phyloP scores from a whole-genome alignment of 1,140 invertebrate species.

The Trichonephila clavipes region DNA sequence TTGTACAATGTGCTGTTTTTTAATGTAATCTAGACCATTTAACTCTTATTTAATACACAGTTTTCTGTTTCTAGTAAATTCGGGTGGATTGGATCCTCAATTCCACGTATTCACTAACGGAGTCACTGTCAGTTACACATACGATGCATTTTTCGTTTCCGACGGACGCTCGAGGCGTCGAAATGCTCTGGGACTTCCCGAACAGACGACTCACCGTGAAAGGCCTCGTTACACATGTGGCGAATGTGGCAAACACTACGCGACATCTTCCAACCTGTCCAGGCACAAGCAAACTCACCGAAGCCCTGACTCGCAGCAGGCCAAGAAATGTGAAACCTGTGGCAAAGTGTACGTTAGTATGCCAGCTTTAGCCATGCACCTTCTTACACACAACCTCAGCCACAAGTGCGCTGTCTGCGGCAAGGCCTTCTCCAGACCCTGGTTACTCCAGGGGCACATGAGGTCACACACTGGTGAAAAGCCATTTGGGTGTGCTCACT shows the following conservation, averaged over 20 bases:
- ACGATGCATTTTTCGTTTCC: slow-evolving; percentile 96
- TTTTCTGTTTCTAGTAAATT: slow-evolving; percentile 48
- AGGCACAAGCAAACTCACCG: slow-evolving; percentile 98
- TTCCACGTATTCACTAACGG: slow-evolving; percentile 74
- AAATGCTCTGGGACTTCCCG: slow-evolving; percentile 63
- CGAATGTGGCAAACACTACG: slow-evolving; percentile 98
- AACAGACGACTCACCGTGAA: slow-evolving; percentile 78
- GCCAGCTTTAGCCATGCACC: slow-evolving; percentile 98
- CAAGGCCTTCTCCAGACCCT: slow-evolving; percentile 97
- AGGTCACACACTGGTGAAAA: slow-evolving; percentile 99
- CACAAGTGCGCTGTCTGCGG: slow-evolving; percentile 93
- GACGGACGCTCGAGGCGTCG: slow-evolving; percentile 92
- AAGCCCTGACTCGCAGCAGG: slow-evolving; percentile 93
- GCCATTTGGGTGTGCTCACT: slow-evolving; percentile 98
- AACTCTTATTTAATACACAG: not conserved
- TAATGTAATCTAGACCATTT: too few species aligned
- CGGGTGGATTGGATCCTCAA: slow-evolving; percentile 30
- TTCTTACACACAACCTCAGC: slow-evolving; percentile 90
- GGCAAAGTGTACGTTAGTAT: slow-evolving; percentile 97
- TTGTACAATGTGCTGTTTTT: too few species aligned
- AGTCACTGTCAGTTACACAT: slow-evolving; percentile 92
- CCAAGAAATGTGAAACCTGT: slow-evolving; percentile 96
- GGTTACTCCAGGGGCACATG: slow-evolving; percentile 95
- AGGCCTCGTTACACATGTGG: slow-evolving; percentile 94
- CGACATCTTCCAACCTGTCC: slow-evolving; percentile 96